Evolutionary conservation across 35 echinoderm and acorn worm species (phyloP).

Genomic region (Anneissia japonica): DNA sequence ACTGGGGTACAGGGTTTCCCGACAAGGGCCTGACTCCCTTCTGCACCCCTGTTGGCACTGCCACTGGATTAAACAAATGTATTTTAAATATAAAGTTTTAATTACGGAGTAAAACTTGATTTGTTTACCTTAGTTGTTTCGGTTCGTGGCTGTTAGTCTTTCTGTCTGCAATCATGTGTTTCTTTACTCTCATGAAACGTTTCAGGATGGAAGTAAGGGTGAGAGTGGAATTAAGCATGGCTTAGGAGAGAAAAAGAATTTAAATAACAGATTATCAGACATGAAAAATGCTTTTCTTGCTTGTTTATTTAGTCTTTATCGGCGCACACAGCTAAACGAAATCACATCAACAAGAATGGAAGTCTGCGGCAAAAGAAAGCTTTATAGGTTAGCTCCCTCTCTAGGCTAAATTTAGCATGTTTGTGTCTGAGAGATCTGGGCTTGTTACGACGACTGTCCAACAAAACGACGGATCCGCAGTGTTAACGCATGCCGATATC

Average conservation of each 20-base stretch:
- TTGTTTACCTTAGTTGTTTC: neutral
- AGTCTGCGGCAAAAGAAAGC: neutral
- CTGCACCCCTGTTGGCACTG: too few relatives aligned
- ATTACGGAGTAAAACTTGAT: neutral
- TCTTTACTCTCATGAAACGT: neutral
- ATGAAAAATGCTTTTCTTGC: neutral
- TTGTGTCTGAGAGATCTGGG: neutral
- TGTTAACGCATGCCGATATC: neutral
- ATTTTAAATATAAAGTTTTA: too few relatives aligned
- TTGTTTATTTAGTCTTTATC: neutral
- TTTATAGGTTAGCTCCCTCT: neutral
- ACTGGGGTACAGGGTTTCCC: too few relatives aligned
- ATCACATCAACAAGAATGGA: neutral
- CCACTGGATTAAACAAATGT: too few relatives aligned
- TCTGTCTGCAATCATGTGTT: neutral
- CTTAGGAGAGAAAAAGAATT: neutral
- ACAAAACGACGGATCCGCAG: neutral
- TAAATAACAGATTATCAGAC: neutral
- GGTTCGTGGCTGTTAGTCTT: neutral
- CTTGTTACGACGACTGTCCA: neutral
- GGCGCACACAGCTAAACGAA: neutral
- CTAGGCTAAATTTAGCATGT: neutral
- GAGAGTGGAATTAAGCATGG: neutral
- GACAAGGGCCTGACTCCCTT: too few relatives aligned
- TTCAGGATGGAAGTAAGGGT: neutral